Conservation (phyloP, 2,888 invertebrate species). For the Orthonychiurus folsomi region DNA sequence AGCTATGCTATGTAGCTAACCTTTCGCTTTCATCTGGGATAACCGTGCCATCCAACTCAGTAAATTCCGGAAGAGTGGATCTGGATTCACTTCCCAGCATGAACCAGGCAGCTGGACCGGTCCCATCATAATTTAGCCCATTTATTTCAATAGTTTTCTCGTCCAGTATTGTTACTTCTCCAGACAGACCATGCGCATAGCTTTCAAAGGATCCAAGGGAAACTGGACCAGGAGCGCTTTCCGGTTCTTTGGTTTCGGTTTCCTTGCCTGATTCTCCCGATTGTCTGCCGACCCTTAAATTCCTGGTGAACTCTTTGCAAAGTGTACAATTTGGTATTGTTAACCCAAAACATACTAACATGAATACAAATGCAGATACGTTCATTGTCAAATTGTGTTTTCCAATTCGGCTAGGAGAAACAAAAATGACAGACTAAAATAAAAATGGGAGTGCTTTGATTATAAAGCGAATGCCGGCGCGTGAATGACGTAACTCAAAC, state of each 20-base stretch:
- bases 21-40: constrained; percentile 36
- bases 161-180: constrained; percentile 29
- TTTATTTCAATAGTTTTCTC: constrained; percentile 32
- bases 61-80: constrained; percentile 14
- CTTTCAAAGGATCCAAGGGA: constrained; percentile 11
- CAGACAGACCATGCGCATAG: constrained; percentile 8
- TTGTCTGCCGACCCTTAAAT: not conserved
- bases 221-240: not conserved
- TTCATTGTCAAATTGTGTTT: not conserved
- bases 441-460: too few species aligned
- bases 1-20: constrained; percentile 10
- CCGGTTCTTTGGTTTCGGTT: not conserved
- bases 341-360: not conserved
- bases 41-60: constrained; percentile 21
- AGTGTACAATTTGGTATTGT: not conserved
- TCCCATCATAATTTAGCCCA: constrained; percentile 27
- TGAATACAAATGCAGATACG: not conserved
- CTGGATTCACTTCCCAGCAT: constrained; percentile 32
- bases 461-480: too few species aligned
- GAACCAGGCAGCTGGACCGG: constrained; percentile 32
- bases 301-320: not conserved
- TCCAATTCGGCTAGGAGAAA: not conserved
- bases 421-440: too few species aligned
- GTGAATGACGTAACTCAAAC: too few species aligned
- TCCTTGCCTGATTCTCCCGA: not conserved